Percentiles rank a stretch among this genome's conserved stretches.
Conservation (phyloP, 2,113 vertebrate genomes). For the Grantiella picta region DNA sequence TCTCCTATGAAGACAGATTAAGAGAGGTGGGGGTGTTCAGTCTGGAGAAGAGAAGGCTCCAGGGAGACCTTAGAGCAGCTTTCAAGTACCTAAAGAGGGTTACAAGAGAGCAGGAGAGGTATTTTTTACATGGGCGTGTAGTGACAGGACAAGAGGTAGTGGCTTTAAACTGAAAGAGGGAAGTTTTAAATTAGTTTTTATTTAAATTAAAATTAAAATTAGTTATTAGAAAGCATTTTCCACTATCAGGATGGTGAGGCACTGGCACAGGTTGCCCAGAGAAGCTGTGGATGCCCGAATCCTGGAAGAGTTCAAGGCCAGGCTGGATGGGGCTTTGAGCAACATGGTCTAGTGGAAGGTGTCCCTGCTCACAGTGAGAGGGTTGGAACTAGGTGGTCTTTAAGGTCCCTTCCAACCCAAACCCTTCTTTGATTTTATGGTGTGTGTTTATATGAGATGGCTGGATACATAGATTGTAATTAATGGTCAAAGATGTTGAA, state of each 20-base stretch:
- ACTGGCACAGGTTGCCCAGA: neutral
- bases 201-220: neutral
- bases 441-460: accelerated
- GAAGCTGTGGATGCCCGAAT: neutral
- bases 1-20: neutral
- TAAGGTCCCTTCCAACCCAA: neutral
- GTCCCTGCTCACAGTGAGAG: neutral
- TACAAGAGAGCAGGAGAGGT: neutral
- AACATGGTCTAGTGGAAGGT: neutral
- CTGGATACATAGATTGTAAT: accelerated
- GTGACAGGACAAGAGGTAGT: no score
- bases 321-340: neutral
- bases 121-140: neutral
- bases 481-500: neutral
- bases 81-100: neutral
- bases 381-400: neutral
- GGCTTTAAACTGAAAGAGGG: neutral
- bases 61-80: neutral
- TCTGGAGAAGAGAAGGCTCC: neutral
- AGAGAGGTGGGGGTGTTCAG: neutral
- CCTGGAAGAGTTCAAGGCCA: neutral
- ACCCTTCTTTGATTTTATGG: neutral
- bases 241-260: neutral
- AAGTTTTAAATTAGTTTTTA: neutral
- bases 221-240: neutral